Percentiles rank a stretch among this genome's conserved stretches.
Evolutionary conservation across 2,888 invertebrate species (phyloP).

Genomic region (Opisthograptis luteolata): DNA sequence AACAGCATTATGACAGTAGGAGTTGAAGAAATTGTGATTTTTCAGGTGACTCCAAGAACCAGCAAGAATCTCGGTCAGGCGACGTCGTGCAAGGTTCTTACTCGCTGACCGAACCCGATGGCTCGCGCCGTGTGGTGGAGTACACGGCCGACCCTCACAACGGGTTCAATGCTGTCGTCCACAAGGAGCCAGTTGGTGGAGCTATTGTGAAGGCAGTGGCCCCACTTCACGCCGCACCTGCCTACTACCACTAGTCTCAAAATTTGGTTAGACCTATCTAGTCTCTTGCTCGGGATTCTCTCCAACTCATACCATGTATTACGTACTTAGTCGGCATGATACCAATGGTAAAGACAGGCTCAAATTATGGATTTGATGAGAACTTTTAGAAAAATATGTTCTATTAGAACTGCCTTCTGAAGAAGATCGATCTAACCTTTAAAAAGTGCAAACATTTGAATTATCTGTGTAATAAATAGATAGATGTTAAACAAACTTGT

Average conservation of each 20-base stretch:
- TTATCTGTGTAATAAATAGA: too few relatives aligned
- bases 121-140: conserved; percentile 85
- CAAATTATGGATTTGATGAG: too few relatives aligned
- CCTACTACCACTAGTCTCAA: conserved; percentile 58
- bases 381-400: too few relatives aligned
- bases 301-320: too few relatives aligned
- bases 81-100: conserved; percentile 87
- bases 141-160: conserved; percentile 87
- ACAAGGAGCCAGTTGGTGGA: conserved; percentile 83
- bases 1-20: too few relatives aligned
- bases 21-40: too few relatives aligned
- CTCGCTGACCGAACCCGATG: conserved; percentile 86
- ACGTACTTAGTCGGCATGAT: too few relatives aligned
- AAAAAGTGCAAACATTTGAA: too few relatives aligned
- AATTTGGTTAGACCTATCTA: conserved; percentile 41
- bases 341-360: too few relatives aligned
- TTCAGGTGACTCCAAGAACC: conserved; percentile 76
- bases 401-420: too few relatives aligned
- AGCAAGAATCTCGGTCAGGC: conserved; percentile 83
- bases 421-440: too few relatives aligned
- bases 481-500: too few relatives aligned
- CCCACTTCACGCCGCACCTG: conserved; percentile 61
- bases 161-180: conserved; percentile 87
- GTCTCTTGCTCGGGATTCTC: conserved; percentile 5
- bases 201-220: conserved; percentile 73